Conservation (phyloP, 2,888 invertebrate genomes). For the Dolomedes plantarius region DNA sequence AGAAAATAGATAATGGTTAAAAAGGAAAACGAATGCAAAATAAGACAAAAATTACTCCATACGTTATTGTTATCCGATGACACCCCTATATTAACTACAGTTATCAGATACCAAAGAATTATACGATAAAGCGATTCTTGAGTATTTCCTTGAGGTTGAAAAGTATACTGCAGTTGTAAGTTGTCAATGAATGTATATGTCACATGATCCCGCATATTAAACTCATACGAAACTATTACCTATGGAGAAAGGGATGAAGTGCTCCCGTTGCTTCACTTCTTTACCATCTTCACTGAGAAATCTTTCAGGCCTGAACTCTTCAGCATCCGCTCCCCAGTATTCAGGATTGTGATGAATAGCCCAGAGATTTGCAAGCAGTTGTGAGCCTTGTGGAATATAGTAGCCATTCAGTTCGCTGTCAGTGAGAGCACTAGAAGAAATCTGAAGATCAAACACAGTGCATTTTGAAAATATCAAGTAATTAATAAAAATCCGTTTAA, state of each 20-base stretch:
- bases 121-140: too few relatives aligned
- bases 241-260: slow-evolving; percentile 73
- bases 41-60: too few relatives aligned
- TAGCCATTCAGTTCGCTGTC: slow-evolving; percentile 44
- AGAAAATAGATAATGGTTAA: too few relatives aligned
- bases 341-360: slow-evolving; percentile 52
- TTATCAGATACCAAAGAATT: too few relatives aligned
- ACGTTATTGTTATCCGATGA: too few relatives aligned
- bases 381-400: slow-evolving; percentile 54
- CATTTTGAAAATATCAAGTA: background rate
- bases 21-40: too few relatives aligned
- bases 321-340: slow-evolving; percentile 54
- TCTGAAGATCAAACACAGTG: too few relatives aligned
- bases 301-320: slow-evolving; percentile 49
- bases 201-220: too few relatives aligned
- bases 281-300: slow-evolving; percentile 57
- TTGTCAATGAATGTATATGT: too few relatives aligned
- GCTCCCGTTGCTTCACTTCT: slow-evolving; percentile 42
- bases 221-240: slow-evolving; percentile 59
- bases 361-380: slow-evolving; percentile 61
- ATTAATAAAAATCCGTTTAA: background rate
- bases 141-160: too few relatives aligned
- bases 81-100: too few relatives aligned
- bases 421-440: slow-evolving; percentile 41
- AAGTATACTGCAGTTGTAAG: too few relatives aligned